phyloP scores from a whole-genome alignment of 2,113 vertebrate genomes.

The Myotis yumanensis region DNA sequence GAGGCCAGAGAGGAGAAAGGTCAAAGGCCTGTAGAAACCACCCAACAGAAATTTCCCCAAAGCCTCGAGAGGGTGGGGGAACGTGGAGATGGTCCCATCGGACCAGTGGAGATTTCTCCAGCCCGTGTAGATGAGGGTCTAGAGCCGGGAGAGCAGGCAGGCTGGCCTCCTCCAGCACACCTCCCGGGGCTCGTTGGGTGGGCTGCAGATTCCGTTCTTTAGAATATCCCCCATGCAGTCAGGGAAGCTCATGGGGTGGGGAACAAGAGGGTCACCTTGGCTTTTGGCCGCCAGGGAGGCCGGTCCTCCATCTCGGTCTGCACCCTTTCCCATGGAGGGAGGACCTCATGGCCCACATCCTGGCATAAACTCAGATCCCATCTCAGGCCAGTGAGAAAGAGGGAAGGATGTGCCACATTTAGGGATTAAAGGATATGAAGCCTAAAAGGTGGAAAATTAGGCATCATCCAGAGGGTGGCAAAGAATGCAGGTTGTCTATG shows the following conservation, averaged over 20 bases:
- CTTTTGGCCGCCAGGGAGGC: no score
- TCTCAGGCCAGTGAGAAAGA: background rate
- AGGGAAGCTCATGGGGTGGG: background rate
- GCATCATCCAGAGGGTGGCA: background rate
- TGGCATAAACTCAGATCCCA: background rate
- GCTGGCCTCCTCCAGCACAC: background rate
- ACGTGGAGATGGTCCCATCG: background rate
- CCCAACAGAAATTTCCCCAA: background rate
- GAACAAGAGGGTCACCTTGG: background rate
- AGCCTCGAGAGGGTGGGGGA: background rate
- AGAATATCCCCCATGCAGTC: background rate
- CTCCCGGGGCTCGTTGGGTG: background rate
- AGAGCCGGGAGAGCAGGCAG: accelerated
- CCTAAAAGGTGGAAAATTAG: background rate
- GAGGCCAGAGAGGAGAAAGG: background rate
- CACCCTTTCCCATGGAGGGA: background rate
- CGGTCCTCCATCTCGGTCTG: background rate
- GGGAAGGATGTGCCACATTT: background rate
- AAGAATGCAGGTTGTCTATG: background rate
- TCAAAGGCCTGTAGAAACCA: background rate
- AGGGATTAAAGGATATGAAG: background rate
- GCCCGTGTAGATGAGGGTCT: no score
- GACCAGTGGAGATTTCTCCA: background rate
- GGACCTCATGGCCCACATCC: background rate
- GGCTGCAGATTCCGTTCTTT: background rate